Evolutionary conservation across 2,113 vertebrate genomes (phyloP).

Genomic region (Mesembrinibis cayennensis): DNA sequence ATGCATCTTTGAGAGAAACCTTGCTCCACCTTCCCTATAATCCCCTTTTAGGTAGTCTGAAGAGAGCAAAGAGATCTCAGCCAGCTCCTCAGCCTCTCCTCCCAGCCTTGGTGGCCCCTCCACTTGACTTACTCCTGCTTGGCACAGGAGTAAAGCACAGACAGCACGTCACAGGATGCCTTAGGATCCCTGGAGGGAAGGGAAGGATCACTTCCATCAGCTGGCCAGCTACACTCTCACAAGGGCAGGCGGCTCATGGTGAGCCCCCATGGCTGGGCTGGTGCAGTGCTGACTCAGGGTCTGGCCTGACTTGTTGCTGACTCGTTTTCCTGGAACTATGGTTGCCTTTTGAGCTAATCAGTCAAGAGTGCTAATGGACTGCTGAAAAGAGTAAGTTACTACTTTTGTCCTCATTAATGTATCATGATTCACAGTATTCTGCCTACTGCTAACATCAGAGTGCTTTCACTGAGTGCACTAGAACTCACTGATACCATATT

Average conservation of each 20-base stretch:
- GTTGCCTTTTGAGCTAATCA: slow-evolving; percentile 9
- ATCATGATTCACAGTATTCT: not conserved
- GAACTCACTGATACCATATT: rapidly evolving
- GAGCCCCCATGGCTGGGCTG: not conserved
- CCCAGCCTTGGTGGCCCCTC: not conserved
- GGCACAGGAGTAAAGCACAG: not conserved
- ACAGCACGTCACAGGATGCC: not conserved
- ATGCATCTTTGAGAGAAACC: not conserved
- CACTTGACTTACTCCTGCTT: not conserved
- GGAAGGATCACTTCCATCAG: not conserved
- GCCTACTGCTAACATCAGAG: not conserved
- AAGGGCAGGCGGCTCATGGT: not conserved
- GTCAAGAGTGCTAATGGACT: slow-evolving; percentile 15
- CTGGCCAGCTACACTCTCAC: not conserved
- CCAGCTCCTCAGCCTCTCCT: not conserved
- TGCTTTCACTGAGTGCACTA: not conserved
- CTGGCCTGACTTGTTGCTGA: not conserved
- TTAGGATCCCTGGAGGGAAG: not conserved
- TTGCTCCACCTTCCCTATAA: not conserved
- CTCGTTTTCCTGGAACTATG: slow-evolving; percentile 13
- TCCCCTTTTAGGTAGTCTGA: not conserved
- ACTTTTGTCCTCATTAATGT: not conserved
- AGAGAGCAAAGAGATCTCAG: not conserved
- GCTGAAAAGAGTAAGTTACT: slow-evolving; percentile 12
- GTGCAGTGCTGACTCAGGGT: not conserved